These are phyloP conservation scores for Penelope pileata DNA, from an alignment of 2,113 vertebrate genomes.

Conservation along the genomic window DNA sequence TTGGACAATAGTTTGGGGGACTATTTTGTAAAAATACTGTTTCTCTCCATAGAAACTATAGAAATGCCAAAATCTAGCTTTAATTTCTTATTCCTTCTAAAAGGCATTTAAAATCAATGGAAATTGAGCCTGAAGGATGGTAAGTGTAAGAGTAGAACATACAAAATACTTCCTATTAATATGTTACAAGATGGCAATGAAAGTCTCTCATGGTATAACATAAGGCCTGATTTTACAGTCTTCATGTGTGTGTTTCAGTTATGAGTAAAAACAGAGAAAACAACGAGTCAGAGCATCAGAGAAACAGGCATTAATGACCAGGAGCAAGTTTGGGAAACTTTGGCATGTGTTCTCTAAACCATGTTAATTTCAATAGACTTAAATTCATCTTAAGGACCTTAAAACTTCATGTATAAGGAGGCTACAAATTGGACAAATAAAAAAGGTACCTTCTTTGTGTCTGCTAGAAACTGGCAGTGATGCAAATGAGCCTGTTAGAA, in stretches of 20 bases:
- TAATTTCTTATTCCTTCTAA: neutral
- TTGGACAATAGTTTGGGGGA: neutral
- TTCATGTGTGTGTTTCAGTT: neutral
- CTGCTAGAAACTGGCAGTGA: neutral
- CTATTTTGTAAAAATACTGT: neutral
- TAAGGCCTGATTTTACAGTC: neutral
- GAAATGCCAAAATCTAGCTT: neutral
- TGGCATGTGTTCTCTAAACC: neutral
- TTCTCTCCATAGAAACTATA: neutral
- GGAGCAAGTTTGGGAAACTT: neutral
- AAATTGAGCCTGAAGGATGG: neutral
- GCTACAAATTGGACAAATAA: neutral
- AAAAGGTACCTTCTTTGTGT: neutral
- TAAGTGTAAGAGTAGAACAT: neutral
- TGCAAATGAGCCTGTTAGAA: conserved; percentile 5
- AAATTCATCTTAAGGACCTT: neutral
- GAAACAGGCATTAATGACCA: neutral
- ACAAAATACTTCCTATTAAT: neutral
- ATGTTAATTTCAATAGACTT: neutral
- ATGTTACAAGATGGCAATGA: neutral
- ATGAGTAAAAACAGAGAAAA: neutral
- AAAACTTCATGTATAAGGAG: neutral
- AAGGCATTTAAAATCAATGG: neutral
- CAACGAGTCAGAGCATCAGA: neutral
- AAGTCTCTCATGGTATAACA: neutral